Evolutionary conservation across 2,888 invertebrate species (phyloP).

Genomic region (Atethmia centrago): DNA sequence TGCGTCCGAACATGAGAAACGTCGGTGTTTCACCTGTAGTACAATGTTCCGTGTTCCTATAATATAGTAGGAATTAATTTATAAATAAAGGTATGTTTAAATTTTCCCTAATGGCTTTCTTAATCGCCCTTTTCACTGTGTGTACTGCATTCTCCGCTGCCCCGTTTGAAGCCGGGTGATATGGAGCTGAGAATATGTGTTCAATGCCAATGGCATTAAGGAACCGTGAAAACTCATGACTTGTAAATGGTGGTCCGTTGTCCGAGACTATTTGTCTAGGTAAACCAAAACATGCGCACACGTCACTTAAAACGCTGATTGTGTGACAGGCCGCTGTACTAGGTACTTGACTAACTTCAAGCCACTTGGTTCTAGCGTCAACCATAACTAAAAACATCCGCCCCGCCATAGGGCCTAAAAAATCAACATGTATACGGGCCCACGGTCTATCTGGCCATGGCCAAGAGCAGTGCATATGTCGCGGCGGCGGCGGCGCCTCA

Average conservation of each 20-base stretch:
- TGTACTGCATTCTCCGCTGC: not conserved
- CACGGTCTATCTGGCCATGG: conserved; percentile 32
- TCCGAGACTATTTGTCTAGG: not conserved
- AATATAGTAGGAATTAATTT: not conserved
- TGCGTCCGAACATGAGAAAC: not conserved
- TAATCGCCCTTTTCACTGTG: conserved; percentile 29
- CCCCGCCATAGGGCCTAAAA: conserved; percentile 45
- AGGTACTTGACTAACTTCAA: conserved; percentile 31
- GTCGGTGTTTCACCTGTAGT: too few species aligned
- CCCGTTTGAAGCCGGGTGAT: not conserved
- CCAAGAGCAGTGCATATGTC: conserved; percentile 15
- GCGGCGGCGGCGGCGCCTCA: conserved; percentile 62
- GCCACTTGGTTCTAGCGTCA: conserved; percentile 51
- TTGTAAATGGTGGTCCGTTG: not conserved
- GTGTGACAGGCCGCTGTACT: conserved; percentile 11
- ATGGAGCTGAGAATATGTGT: not conserved
- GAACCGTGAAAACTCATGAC: not conserved
- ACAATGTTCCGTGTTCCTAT: conserved; percentile 1
- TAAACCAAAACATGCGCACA: conserved; percentile 10
- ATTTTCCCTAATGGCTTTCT: conserved; percentile 40
- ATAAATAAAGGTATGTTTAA: conserved; percentile 21
- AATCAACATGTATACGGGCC: conserved; percentile 49
- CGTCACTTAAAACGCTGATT: not conserved
- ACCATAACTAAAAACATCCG: conserved; percentile 51
- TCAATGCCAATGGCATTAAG: not conserved